Base-by-base conservation (phyloP, 1,140 invertebrate species). In the Phenacoccus solenopsis region DNA sequence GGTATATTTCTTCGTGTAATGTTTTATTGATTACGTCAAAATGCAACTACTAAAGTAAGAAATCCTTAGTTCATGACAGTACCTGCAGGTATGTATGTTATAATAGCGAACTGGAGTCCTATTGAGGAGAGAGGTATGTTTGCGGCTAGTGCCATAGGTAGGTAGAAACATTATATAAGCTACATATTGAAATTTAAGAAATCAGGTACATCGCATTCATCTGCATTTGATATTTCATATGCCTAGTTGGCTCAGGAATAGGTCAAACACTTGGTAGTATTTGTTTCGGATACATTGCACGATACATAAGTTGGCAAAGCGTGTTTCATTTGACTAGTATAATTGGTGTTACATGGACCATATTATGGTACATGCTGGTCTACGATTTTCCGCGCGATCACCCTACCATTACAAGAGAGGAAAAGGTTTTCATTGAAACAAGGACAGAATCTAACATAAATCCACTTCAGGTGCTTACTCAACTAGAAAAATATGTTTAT, bases 331-430 rank as follows among this genome's bases (percentile, higher is more conserved):
- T 84, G 1, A 86, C 84, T 10, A 88, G 87, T 20, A 72, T 79
- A 0, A 73, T 88, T 4, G 86, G 86, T 1, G 68, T 90, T 7
- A 35, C 90, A 3, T 96, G 93, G 93, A 93, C 89, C 72, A 76
- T 83, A 24, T 85, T 85, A 72, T 92, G 90, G 90, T 81, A 86
- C 73, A 81, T 85, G 59, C 79, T 90, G 16, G 83, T 91, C 0
- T 90, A 85, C 74, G 88, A 91, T 73, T 56, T 24, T 10, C 70
- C 70, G 1, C 27, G 16, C 1, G 30, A 22, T 1, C 71, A 71
- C 28, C 71, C 71, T 3, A 69, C 59, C 0, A 71, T 71, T 21
- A 64, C 49, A 2, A 20, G 21, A 24, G 28, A 69, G 64, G 71
- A 71, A 71, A 9, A 64, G 5, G 1, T 16, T 20, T 64, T 69